phyloP scores from a whole-genome alignment of 2,888 invertebrate genomes.

The Archips xylosteana region DNA sequence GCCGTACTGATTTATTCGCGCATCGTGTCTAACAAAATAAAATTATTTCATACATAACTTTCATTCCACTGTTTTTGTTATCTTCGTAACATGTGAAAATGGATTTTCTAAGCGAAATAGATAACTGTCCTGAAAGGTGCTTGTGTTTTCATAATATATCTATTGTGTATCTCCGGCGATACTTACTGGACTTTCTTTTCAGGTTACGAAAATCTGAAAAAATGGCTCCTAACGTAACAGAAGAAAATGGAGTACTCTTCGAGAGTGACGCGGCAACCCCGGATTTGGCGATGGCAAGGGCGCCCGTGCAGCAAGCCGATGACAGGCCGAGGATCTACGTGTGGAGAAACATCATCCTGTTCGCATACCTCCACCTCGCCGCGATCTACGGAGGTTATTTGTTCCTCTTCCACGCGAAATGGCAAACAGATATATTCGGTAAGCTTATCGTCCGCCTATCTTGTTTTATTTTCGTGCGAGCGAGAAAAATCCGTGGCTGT shows the following conservation, averaged over 20 bases:
- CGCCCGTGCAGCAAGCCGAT: constrained; percentile 82
- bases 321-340: constrained; percentile 87
- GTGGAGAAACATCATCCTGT: constrained; percentile 94
- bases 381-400: constrained; percentile 92
- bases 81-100: constrained; percentile 45
- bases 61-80: constrained; percentile 35
- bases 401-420: constrained; percentile 90
- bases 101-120: constrained; percentile 54
- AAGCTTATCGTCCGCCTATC: constrained; percentile 63
- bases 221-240: constrained; percentile 79
- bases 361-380: constrained; percentile 90
- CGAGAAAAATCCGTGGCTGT: constrained; percentile 3
- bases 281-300: constrained; percentile 69
- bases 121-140: constrained; percentile 52
- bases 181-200: constrained; percentile 43
- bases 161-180: neutral
- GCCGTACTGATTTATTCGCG: constrained; percentile 29
- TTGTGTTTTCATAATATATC: constrained; percentile 24
- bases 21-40: constrained; percentile 1
- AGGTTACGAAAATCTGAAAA: constrained; percentile 51
- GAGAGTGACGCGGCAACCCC: constrained; percentile 79
- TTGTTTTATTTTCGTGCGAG: neutral
- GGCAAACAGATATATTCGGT: constrained; percentile 90
- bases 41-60: neutral
- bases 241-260: constrained; percentile 78